These are phyloP conservation scores for Metridium senile DNA, from an alignment of 92 coral and sea anemone genomes.

Conservation along the genomic window DNA sequence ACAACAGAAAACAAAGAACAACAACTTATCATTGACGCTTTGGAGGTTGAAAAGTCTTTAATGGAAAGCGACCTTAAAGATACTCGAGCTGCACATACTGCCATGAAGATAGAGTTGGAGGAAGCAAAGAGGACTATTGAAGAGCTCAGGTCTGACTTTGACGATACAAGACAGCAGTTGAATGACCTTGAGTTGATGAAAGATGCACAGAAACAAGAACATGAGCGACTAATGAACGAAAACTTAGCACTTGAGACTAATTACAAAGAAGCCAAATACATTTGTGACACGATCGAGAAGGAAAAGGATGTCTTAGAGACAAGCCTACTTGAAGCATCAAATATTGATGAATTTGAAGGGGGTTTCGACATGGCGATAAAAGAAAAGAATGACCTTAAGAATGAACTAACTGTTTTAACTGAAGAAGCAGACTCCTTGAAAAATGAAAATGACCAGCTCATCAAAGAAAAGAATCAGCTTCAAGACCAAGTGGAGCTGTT, in stretches of 20 bases:
- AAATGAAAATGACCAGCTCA: slow-evolving; percentile 23
- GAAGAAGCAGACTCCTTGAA: slow-evolving; percentile 49
- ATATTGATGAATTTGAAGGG: slow-evolving; percentile 36
- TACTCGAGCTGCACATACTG: slow-evolving; percentile 47
- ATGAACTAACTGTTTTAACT: slow-evolving; percentile 35
- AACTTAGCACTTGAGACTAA: slow-evolving; percentile 47
- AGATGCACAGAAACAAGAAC: slow-evolving; percentile 45
- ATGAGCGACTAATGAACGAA: slow-evolving; percentile 58
- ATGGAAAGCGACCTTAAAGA: slow-evolving; percentile 65
- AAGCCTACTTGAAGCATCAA: slow-evolving; percentile 53
- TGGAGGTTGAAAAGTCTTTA: slow-evolving; percentile 52
- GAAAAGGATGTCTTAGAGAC: slow-evolving; percentile 56
- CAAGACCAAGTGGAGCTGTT: slow-evolving; percentile 54
- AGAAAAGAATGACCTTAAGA: slow-evolving; percentile 64
- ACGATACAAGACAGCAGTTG: slow-evolving; percentile 46
- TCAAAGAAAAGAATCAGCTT: slow-evolving; percentile 52
- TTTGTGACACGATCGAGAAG: slow-evolving; percentile 54
- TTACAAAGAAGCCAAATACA: slow-evolving; percentile 50
- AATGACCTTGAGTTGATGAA: slow-evolving; percentile 35
- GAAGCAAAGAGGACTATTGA: slow-evolving; percentile 47
- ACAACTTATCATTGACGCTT: slow-evolving; percentile 47
- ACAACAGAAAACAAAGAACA: slow-evolving; percentile 55
- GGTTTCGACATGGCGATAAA: slow-evolving; percentile 42
- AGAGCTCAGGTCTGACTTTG: slow-evolving; percentile 49
- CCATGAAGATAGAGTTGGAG: slow-evolving; percentile 38